phyloP scores from a whole-genome alignment of 2,888 invertebrate species.

The Caenorhabditis auriculariae region DNA sequence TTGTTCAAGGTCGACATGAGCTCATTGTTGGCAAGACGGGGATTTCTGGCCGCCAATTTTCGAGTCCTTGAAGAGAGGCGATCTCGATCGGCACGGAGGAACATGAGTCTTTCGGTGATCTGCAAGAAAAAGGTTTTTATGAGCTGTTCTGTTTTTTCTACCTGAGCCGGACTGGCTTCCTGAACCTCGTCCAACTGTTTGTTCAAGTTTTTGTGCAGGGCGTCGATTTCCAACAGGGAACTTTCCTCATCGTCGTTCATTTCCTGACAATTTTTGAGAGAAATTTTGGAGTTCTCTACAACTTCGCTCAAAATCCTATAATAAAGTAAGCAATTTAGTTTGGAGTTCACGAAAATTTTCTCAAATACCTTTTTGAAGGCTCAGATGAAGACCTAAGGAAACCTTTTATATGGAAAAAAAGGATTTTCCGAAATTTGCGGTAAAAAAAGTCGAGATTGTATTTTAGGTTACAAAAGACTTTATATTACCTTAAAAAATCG shows the following conservation, averaged over 20 bases:
- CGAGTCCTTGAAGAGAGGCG: slow-evolving; percentile 36
- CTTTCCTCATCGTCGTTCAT: slow-evolving; percentile 49
- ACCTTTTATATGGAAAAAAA: no score
- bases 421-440: no score
- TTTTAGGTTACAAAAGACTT: no score
- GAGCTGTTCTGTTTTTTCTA: not conserved
- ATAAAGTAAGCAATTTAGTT: no score
- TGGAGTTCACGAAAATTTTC: no score
- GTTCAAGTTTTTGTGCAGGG: slow-evolving; percentile 35
- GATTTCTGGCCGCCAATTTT: slow-evolving; percentile 40
- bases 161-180: slow-evolving; percentile 8
- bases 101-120: slow-evolving; percentile 36
- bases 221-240: slow-evolving; percentile 45
- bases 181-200: slow-evolving; percentile 16
- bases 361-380: no score
- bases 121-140: slow-evolving; percentile 8
- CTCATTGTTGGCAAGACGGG: slow-evolving; percentile 23
- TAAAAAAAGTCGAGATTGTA: no score
- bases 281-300: no score
- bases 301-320: no score
- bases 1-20: slow-evolving; percentile 13
- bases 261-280: slow-evolving; percentile 11
- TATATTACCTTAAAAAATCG: no score
- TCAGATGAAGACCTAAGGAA: no score
- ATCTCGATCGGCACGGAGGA: slow-evolving; percentile 40